A percentile compares a stretch with the other conserved stretches of the same genome.
Evolutionary conservation across 2,888 invertebrate genomes (phyloP).

Genomic region (Eulithis testata): DNA sequence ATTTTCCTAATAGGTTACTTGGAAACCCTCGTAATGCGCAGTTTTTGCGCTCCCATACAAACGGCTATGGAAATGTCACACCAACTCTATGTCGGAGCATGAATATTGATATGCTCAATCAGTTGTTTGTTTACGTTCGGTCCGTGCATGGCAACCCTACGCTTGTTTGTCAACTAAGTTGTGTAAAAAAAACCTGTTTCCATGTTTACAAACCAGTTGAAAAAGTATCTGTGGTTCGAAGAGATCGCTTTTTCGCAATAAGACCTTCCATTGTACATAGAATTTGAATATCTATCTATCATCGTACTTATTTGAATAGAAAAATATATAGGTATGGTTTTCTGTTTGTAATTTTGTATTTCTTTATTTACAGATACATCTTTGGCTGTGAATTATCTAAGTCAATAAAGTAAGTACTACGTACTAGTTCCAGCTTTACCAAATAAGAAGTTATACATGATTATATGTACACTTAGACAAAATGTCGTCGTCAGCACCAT

Average conservation of each 20-base stretch:
- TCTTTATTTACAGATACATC: slow-evolving; percentile 45
- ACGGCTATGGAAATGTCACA: slow-evolving; percentile 38
- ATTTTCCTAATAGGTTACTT: background rate
- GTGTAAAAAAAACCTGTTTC: no score
- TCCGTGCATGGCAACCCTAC: background rate
- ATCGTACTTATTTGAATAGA: no score
- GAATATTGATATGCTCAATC: slow-evolving; percentile 42
- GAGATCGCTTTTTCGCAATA: no score
- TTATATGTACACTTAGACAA: no score
- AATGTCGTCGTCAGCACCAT: no score
- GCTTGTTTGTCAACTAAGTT: no score
- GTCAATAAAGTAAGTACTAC: slow-evolving; percentile 49
- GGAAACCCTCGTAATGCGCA: slow-evolving; percentile 17
- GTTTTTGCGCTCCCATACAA: slow-evolving; percentile 32
- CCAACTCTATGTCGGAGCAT: slow-evolving; percentile 33
- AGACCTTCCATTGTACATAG: no score
- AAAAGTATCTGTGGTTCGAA: no score
- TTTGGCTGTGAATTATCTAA: slow-evolving; percentile 49
- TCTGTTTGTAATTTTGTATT: slow-evolving; percentile 3
- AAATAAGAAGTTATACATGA: no score
- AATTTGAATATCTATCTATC: no score
- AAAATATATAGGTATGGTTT: no score
- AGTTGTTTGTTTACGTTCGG: slow-evolving; percentile 31
- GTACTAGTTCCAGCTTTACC: background rate
- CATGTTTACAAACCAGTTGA: no score